These are phyloP conservation scores for Aspidapion aeneum DNA, from an alignment of 2,888 invertebrate species.

Conservation along the genomic window DNA sequence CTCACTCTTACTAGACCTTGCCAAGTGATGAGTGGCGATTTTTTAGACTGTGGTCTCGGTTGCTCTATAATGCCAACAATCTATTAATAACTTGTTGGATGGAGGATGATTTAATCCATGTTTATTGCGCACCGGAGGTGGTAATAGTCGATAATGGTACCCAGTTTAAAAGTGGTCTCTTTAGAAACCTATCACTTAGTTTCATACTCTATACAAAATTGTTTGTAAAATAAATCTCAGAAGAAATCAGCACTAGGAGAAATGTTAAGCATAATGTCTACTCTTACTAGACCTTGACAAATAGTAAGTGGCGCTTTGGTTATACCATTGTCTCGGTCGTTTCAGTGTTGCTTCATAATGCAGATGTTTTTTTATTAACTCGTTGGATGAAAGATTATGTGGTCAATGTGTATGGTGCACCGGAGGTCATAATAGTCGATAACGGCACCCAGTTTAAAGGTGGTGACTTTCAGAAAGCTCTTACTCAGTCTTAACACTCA, in stretches of 20 bases:
- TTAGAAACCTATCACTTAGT: no score
- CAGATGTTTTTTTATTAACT: background rate
- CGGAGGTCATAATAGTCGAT: background rate
- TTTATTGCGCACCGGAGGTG: background rate
- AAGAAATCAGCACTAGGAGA: no score
- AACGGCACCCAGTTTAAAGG: background rate
- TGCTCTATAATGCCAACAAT: background rate
- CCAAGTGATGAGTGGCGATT: no score
- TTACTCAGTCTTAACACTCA: background rate
- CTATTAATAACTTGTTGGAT: background rate
- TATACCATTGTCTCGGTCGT: no score
- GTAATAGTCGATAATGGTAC: background rate
- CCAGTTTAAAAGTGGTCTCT: background rate
- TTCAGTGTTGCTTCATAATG: background rate
- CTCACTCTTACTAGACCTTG: no score
- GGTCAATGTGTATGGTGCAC: background rate
- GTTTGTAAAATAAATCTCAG: no score
- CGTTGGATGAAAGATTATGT: background rate
- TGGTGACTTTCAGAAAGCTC: background rate
- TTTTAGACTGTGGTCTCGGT: no score
- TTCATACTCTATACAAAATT: no score
- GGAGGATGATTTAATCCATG: background rate
- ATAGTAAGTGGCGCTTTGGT: no score
- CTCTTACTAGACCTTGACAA: no score
- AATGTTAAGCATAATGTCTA: no score